These are phyloP conservation scores for Pardosa pseudoannulata DNA, from an alignment of 2,888 invertebrate genomes.

Conservation along the genomic window DNA sequence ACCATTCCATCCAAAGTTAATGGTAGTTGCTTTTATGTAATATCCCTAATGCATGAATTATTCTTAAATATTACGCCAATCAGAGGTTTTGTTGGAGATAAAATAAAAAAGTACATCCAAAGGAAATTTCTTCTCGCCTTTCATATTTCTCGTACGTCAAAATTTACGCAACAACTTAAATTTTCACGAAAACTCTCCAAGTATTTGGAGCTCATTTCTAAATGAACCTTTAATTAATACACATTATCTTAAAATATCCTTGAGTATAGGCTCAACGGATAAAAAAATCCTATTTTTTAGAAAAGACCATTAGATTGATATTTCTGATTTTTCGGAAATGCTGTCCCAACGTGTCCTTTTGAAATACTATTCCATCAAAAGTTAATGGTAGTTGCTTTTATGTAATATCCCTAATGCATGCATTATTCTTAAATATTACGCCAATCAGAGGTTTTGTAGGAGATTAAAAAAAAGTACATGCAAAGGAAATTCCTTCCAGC, in stretches of 20 bases:
- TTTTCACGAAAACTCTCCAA: neutral
- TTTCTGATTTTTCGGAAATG: no score
- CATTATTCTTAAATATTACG: neutral
- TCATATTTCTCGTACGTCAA: neutral
- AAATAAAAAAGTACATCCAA: neutral
- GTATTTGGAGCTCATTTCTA: conserved; percentile 32
- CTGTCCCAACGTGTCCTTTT: no score
- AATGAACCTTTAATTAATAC: conserved; percentile 67
- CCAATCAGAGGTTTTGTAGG: neutral
- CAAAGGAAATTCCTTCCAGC: neutral
- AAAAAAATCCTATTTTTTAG: no score
- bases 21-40: neutral
- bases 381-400: no score
- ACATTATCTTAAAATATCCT: conserved; percentile 27
- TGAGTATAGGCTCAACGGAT: conserved; percentile 24
- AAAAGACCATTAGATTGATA: no score
- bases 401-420: neutral
- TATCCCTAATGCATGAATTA: neutral
- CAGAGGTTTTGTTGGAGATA: neutral
- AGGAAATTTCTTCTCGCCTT: neutral
- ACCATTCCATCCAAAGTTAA: no score
- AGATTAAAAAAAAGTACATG: neutral
- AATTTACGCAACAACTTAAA: neutral
- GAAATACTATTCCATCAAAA: no score
- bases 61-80: neutral